A percentile compares a stretch with the other conserved stretches of the same genome.
These are phyloP conservation scores for Phylloscopus collybita DNA, from an alignment of 2,797 vertebrate species.

Conservation along the genomic window DNA sequence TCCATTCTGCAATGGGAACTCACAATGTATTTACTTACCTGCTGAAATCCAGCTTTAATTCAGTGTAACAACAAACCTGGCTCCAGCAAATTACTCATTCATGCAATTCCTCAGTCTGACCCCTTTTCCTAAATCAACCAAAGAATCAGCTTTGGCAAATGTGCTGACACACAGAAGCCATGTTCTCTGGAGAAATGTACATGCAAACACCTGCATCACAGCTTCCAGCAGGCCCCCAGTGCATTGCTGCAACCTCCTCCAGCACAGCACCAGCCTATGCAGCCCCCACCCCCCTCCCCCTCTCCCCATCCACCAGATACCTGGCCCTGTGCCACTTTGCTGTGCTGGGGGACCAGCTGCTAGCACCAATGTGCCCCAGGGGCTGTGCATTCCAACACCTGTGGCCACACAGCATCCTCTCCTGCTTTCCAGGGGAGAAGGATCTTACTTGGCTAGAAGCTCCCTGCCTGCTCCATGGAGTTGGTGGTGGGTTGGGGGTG, in stretches of 20 bases:
- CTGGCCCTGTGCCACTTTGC: neutral
- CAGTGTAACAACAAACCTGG: neutral
- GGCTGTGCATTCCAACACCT: neutral
- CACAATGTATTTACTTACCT: neutral
- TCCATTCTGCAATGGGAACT: neutral
- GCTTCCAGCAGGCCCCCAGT: neutral
- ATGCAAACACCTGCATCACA: accelerated
- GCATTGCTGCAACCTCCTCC: neutral
- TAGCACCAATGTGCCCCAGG: accelerated
- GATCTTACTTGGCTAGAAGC: neutral
- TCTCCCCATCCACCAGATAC: neutral
- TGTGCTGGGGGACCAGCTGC: neutral
- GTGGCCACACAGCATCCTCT: neutral
- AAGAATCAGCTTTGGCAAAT: neutral
- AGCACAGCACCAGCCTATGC: neutral
- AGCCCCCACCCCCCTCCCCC: neutral
- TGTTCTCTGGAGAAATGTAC: neutral
- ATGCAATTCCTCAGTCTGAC: neutral
- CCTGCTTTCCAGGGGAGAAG: accelerated
- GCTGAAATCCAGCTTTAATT: neutral
- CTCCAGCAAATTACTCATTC: neutral
- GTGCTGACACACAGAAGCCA: neutral
- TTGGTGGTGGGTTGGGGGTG: neutral
- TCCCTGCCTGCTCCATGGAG: neutral
- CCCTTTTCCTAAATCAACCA: neutral